Conservation (phyloP, 2,888 invertebrate species). For the Drosophila mayaguana region DNA sequence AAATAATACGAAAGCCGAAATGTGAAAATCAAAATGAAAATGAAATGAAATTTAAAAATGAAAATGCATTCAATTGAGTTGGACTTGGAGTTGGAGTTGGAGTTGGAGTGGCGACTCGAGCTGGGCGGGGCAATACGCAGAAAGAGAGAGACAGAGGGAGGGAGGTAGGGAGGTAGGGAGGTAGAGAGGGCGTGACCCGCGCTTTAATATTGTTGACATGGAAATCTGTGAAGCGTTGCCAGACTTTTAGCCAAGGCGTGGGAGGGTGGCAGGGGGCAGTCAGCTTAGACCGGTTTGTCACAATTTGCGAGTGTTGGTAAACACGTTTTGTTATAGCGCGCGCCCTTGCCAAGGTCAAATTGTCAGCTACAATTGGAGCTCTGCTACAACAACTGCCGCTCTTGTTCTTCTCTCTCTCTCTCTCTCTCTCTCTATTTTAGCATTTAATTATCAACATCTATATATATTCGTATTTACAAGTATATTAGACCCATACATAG, state of each 20-base stretch:
- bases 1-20: not conserved
- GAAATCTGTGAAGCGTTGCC: slow-evolving; percentile 12
- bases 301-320: slow-evolving; percentile 42
- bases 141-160: not conserved
- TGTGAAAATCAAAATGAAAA: slow-evolving; percentile 21
- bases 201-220: not conserved
- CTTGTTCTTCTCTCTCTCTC: too few species aligned
- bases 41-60: slow-evolving; percentile 23
- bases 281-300: slow-evolving; percentile 57
- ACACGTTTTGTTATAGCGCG: slow-evolving; percentile 56
- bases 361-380: slow-evolving; percentile 28
- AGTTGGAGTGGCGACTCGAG: not conserved
- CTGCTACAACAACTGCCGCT: not conserved
- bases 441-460: not conserved
- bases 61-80: slow-evolving; percentile 13
- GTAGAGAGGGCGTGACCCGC: not conserved
- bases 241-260: slow-evolving; percentile 1
- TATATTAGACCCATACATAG: not conserved
- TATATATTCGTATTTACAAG: not conserved
- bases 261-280: not conserved
- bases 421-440: too few species aligned
- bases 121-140: not conserved
- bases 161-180: too few species aligned
- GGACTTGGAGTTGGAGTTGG: not conserved
- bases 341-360: slow-evolving; percentile 74